These are phyloP conservation scores for Falco berigora DNA, from an alignment of 2,797 vertebrate species.

Conservation along the genomic window DNA sequence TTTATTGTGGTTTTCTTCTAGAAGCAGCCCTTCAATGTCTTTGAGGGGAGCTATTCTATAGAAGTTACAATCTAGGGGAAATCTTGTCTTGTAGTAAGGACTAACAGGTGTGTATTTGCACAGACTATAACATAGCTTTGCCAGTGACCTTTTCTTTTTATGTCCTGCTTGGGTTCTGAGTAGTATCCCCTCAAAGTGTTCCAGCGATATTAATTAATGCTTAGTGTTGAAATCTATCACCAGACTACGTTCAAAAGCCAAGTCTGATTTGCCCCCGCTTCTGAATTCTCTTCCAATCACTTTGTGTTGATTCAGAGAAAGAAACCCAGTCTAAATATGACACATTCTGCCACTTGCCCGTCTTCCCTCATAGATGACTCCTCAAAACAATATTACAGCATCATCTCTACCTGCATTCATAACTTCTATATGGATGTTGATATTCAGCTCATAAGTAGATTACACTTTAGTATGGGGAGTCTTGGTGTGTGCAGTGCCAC, in stretches of 20 bases:
- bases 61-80: background rate
- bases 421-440: background rate
- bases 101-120: background rate
- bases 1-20: background rate
- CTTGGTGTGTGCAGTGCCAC: background rate
- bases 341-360: background rate
- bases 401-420: background rate
- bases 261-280: background rate
- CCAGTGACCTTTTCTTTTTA: background rate
- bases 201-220: background rate
- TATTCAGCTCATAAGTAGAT: background rate
- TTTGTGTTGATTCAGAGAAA: background rate
- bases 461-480: background rate
- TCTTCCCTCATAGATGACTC: background rate
- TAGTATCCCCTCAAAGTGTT: background rate
- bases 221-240: background rate
- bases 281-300: background rate
- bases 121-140: background rate
- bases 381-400: background rate
- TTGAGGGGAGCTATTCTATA: background rate
- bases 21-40: background rate
- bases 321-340: background rate
- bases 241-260: background rate
- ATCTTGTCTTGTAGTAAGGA: background rate
- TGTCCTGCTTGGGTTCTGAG: background rate